A percentile compares a stretch with the other conserved stretches of the same genome.
Conservation (phyloP, 2,113 vertebrate genomes). For the Boleophthalmus pectinirostris region DNA sequence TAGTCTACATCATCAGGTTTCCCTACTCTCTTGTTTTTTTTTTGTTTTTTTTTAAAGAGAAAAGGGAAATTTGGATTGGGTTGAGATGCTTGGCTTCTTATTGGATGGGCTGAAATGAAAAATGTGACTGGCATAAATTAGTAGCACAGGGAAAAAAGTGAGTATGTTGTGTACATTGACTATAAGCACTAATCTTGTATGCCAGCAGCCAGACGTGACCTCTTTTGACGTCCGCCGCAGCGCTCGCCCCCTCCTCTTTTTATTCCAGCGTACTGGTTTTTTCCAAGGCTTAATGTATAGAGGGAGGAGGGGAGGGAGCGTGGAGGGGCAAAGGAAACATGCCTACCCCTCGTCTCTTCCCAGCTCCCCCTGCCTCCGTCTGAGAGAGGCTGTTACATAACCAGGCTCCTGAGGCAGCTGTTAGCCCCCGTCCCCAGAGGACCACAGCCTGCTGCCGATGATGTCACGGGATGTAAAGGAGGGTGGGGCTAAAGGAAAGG, state of each 20-base stretch:
- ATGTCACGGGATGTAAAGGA: conserved; percentile 2
- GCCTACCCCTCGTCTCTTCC: neutral
- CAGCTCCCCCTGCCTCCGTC: neutral
- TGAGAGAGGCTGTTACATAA: conserved; percentile 6
- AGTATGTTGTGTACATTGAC: conserved; percentile 11
- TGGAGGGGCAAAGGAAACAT: conserved; percentile 24
- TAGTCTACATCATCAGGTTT: neutral
- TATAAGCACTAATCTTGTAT: conserved; percentile 41
- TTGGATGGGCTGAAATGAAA: neutral
- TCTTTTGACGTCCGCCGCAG: conserved; percentile 50
- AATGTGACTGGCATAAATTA: neutral
- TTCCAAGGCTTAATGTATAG: conserved; percentile 48
- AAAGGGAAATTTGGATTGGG: neutral
- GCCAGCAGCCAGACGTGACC: conserved; percentile 58
- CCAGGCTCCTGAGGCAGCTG: conserved; percentile 7
- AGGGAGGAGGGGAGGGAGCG: neutral
- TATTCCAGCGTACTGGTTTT: conserved; percentile 41
- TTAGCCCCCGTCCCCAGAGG: conserved; percentile 5
- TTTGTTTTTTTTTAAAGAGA: neutral
- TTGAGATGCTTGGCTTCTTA: neutral
- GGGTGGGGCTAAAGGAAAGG: neutral
- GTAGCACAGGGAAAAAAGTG: conserved; percentile 3
- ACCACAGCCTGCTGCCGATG: neutral
- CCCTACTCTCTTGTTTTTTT: neutral
- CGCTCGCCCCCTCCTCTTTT: conserved; percentile 9